Evolutionary conservation across 2,113 vertebrate genomes (phyloP).

Genomic region (Hymenochirus boettgeri): DNA sequence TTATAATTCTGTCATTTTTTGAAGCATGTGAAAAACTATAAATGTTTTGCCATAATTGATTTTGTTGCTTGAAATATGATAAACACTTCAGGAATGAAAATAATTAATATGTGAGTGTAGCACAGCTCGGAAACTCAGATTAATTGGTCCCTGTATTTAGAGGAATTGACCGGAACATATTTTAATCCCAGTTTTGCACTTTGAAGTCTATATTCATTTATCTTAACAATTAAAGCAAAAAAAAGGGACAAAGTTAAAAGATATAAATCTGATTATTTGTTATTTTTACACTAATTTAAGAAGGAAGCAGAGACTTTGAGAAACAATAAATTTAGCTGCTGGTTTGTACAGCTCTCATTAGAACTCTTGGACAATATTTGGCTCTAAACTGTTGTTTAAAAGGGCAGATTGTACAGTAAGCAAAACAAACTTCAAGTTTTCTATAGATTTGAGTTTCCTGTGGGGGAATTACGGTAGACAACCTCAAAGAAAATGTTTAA

Average conservation of each 20-base stretch:
- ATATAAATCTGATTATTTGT: slow-evolving; percentile 31
- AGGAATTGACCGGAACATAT: slow-evolving; percentile 40
- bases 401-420: not conserved
- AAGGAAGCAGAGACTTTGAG: slow-evolving; percentile 27
- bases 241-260: slow-evolving; percentile 25
- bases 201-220: slow-evolving; percentile 36
- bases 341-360: slow-evolving; percentile 18
- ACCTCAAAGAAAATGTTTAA: slow-evolving; percentile 11
- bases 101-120: slow-evolving; percentile 39
- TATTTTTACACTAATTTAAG: slow-evolving; percentile 37
- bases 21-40: slow-evolving; percentile 42
- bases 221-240: slow-evolving; percentile 34
- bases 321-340: slow-evolving; percentile 23
- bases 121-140: slow-evolving; percentile 25
- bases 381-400: slow-evolving; percentile 10
- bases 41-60: slow-evolving; percentile 39
- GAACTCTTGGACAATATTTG: slow-evolving; percentile 22
- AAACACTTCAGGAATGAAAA: slow-evolving; percentile 33
- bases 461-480: not conserved
- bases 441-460: slow-evolving; percentile 5
- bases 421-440: slow-evolving; percentile 8
- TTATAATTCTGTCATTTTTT: slow-evolving; percentile 31
- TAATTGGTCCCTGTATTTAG: slow-evolving; percentile 36
- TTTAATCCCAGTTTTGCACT: slow-evolving; percentile 32
- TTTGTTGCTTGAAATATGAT: slow-evolving; percentile 39